Conservation (phyloP, 1,140 invertebrate genomes). For the Diorhabda sublineata region DNA sequence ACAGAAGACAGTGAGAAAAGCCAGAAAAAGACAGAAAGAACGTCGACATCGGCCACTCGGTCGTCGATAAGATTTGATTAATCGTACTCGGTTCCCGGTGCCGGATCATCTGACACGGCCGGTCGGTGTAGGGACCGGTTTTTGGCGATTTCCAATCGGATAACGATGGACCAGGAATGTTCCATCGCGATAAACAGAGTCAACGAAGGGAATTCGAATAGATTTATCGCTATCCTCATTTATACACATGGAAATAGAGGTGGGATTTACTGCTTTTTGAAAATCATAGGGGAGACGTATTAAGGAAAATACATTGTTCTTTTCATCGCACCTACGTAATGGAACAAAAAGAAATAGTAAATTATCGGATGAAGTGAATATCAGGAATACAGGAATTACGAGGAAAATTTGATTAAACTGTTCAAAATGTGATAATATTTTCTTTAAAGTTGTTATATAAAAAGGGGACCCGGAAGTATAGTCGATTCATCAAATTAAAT, state of each 20-base stretch:
- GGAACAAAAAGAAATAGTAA: too few relatives aligned
- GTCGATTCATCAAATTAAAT: too few relatives aligned
- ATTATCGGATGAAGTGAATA: too few relatives aligned
- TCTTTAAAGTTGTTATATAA: too few relatives aligned
- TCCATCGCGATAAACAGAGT: conserved; percentile 34
- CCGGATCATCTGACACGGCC: conserved; percentile 35
- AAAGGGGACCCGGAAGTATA: too few relatives aligned
- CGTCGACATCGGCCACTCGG: not conserved
- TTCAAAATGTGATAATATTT: too few relatives aligned
- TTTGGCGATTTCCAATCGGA: conserved; percentile 39
- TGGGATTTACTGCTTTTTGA: not conserved
- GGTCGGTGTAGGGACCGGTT: conserved; percentile 28
- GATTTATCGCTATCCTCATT: conserved; percentile 27
- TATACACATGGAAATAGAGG: conserved; percentile 15
- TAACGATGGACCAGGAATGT: conserved; percentile 37
- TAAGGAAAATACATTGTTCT: not conserved
- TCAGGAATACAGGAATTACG: too few relatives aligned
- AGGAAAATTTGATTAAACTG: too few relatives aligned
- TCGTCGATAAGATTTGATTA: conserved; percentile 32
- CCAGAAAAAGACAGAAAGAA: conserved; percentile 2
- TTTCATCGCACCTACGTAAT: too few relatives aligned
- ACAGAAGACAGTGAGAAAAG: not conserved
- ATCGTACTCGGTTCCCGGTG: conserved; percentile 35
- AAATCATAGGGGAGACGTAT: not conserved
- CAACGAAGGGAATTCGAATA: conserved; percentile 17